Percentiles rank a stretch among this genome's conserved stretches.
These are phyloP conservation scores for Polydesmus complanatus DNA, from an alignment of 2,888 invertebrate species.

Conservation along the genomic window DNA sequence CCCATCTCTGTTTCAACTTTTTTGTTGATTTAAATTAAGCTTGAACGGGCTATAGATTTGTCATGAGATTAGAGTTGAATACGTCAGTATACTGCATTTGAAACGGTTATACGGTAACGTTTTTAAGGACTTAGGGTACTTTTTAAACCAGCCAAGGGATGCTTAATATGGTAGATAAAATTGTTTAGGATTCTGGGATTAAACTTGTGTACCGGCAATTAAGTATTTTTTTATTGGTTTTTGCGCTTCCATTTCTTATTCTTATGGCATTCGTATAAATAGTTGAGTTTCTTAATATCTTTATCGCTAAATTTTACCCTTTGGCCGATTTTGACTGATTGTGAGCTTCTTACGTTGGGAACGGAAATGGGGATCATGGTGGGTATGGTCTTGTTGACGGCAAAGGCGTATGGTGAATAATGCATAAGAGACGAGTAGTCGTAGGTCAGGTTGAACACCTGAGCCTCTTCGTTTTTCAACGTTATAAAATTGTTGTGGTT, in stretches of 20 bases:
- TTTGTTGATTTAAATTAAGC: not conserved
- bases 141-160: too few relatives aligned
- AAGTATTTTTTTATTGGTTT: too few relatives aligned
- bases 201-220: too few relatives aligned
- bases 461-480: slow-evolving; percentile 25
- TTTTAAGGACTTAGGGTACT: too few relatives aligned
- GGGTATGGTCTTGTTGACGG: slow-evolving; percentile 25
- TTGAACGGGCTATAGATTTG: not conserved
- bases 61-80: not conserved
- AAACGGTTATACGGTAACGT: too few relatives aligned
- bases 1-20: too few relatives aligned
- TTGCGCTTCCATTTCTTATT: too few relatives aligned
- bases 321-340: slow-evolving; percentile 28
- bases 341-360: slow-evolving; percentile 22
- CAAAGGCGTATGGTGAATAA: slow-evolving; percentile 30
- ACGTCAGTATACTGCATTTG: too few relatives aligned
- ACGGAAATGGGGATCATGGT: slow-evolving; percentile 28
- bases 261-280: slow-evolving; percentile 24
- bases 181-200: too few relatives aligned
- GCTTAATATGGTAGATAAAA: too few relatives aligned
- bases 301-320: slow-evolving; percentile 27
- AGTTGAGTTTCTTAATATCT: slow-evolving; percentile 26
- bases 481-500: slow-evolving; percentile 29
- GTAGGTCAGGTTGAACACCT: slow-evolving; percentile 27
- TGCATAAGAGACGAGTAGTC: slow-evolving; percentile 31